A percentile compares a stretch with the other conserved stretches of the same genome.
Conservation (phyloP, 2,113 vertebrate species). For the Zapus hudsonius region DNA sequence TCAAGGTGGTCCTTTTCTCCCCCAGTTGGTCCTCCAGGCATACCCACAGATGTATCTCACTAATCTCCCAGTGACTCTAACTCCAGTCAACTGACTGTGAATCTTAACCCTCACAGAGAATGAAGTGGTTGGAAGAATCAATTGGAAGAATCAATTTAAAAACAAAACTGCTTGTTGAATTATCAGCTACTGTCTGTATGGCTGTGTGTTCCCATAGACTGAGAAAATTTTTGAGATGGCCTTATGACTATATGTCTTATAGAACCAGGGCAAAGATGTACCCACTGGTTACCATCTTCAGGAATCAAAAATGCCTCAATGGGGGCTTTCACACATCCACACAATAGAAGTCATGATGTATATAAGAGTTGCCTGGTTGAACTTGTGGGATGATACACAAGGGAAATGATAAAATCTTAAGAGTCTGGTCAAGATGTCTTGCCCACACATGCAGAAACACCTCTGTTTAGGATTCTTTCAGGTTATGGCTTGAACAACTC, state of each 20-base stretch:
- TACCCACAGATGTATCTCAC: neutral
- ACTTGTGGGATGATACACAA: neutral
- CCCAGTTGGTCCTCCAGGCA: neutral
- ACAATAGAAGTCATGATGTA: neutral
- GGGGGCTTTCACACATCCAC: neutral
- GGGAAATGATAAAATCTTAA: neutral
- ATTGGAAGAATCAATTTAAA: neutral
- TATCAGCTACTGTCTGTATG: neutral
- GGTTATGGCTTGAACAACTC: neutral
- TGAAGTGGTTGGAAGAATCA: neutral
- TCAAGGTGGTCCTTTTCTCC: no score
- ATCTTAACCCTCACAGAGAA: neutral
- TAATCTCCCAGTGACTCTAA: neutral
- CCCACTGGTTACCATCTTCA: neutral
- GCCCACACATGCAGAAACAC: neutral
- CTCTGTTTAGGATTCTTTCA: neutral
- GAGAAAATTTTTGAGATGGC: neutral
- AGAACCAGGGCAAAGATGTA: neutral
- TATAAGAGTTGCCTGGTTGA: neutral
- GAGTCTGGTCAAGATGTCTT: neutral
- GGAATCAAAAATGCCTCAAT: neutral
- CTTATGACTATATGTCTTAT: neutral
- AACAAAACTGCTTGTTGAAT: neutral
- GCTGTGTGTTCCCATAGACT: neutral
- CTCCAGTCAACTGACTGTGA: neutral